Base-by-base conservation (phyloP, 64 coral and sea anemone genomes). In the Stichodactyla helianthus region DNA sequence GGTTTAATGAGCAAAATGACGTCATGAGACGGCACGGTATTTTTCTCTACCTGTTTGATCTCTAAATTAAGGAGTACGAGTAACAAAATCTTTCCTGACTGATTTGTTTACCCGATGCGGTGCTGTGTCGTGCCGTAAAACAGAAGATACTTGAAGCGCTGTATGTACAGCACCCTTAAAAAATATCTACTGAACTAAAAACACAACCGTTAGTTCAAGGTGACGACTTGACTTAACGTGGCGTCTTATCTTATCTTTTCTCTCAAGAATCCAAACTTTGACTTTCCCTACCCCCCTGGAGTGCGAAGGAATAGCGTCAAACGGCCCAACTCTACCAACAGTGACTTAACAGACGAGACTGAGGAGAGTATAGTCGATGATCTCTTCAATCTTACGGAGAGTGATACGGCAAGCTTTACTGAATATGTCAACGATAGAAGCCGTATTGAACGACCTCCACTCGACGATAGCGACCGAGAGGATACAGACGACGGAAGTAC, bases 231-330 rank as follows among this genome's bases (percentile, higher is more conserved):
- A 44, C 35, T 44, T 44, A 3, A 44, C 35, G 10, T 71, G 65
- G 10, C 0, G 6, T 10, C 6, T 23, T 74, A 10, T 74, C 10
- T 74, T 31, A 3, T 74, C 35, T 74, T 74, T 74, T 5, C 12
- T 15, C 57, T 55, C 60, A 59, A 99, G 97, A 87, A 93, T 80
- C 90, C 84, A 35, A 82, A 88, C 77, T 83, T 79, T 71, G 97
- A 99, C 58, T 99, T 99, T 53, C 97, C 97, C 10, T 99, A 99
- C n/a, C 97, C 97, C 14, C 88, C 97, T 50, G 97, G 97, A 19
- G 97, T 99, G 6, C 93, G 97, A 52, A 87, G 97, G 68, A 85
- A 99, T 25, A 82, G 87, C 0, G 93, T 99, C 7, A 92, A 92
- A 35, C 64, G 78, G 18, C 16, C 67, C 6, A 91, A 91, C 9